Conservation (phyloP, 1,140 invertebrate species). For the Nixonia krombeini region DNA sequence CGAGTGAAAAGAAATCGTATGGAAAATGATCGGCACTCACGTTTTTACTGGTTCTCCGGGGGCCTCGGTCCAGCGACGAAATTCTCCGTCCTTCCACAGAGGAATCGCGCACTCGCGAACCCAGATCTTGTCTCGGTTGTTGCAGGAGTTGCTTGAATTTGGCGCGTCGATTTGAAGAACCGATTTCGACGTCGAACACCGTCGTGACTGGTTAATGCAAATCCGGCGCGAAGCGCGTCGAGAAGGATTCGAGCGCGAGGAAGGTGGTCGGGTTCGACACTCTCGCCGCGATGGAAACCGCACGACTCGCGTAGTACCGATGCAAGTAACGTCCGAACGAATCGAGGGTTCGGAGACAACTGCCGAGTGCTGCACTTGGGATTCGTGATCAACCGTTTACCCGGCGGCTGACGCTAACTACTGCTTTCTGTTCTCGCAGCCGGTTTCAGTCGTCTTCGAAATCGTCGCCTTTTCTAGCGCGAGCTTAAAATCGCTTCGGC, state of each 20-base stretch:
- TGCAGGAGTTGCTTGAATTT: constrained; percentile 24
- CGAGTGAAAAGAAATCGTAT: background rate
- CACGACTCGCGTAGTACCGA: constrained; percentile 21
- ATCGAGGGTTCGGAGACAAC: constrained; percentile 67
- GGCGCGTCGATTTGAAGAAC: constrained; percentile 19
- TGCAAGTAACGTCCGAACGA: constrained; percentile 60
- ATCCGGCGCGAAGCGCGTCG: background rate
- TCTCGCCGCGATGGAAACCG: background rate
- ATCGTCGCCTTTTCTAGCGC: constrained; percentile 30
- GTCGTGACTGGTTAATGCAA: constrained; percentile 23
- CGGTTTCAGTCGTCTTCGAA: constrained; percentile 10
- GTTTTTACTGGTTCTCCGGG: constrained; percentile 46
- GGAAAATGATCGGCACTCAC: constrained; percentile 37
- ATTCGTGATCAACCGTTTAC: constrained; percentile 60
- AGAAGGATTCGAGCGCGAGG: background rate
- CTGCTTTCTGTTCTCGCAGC: constrained; percentile 40
- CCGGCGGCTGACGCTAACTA: constrained; percentile 54
- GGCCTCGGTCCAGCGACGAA: constrained; percentile 33
- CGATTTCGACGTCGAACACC: constrained; percentile 14
- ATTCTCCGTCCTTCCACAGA: constrained; percentile 25
- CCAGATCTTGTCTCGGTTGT: constrained; percentile 14
- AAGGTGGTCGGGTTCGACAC: constrained; percentile 2
- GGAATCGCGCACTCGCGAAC: constrained; percentile 27
- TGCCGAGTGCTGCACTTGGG: constrained; percentile 58
- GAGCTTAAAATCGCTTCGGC: too few relatives aligned